Evolutionary conservation across 92 coral and sea anemone genomes (phyloP), one percentile per base, ranked within the genome.

Genomic region (Epizoanthus ramosus): DNA sequence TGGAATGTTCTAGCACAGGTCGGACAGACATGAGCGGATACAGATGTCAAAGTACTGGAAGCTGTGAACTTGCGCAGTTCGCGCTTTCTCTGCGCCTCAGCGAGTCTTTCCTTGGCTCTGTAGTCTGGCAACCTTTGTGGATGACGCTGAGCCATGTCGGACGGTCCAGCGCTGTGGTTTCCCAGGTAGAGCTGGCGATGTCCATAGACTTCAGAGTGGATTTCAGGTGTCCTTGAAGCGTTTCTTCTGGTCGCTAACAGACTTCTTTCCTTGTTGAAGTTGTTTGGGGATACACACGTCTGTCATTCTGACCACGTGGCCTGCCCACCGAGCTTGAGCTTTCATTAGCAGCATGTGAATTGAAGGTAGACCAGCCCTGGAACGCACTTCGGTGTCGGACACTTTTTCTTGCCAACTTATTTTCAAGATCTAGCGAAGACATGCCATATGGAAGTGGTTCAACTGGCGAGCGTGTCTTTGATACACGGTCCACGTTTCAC

Each of bases 351-450:
- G 69, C 21, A 35, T 64, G 25, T 64, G 69, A 64, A 64, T 35
- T 21, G 69, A 64, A 35, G 69, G 69, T 35, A 64, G 25, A 28
- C 69, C 8, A 21, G 69, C 69, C 14, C 31, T 64, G 69, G 69
- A 28, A 35, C 21, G 69, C 31, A 19, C 69, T 64, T 64, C 69
- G 21, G 25, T 64, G 69, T 64, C 69, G 19, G 69, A 19, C 31
- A 64, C 21, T 64, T 64, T 64, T 28, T 64, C 69, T 15, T 64
- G 69, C 69, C 25, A 64, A n/a, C 31, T 64, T 19, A 64, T 64
- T 35, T 64, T 64, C 69, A 64, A 64, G 69, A 64, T 64, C 69
- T 64, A 19, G 69, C 69, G 69, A 19, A 64, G 9, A 64, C 69
- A 64, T 28, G 69, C 21, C 21, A 64, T 28, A 64, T 64, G 33